Evolutionary conservation across 2,113 vertebrate genomes (phyloP).

Genomic region (Stigmatopora argus): DNA sequence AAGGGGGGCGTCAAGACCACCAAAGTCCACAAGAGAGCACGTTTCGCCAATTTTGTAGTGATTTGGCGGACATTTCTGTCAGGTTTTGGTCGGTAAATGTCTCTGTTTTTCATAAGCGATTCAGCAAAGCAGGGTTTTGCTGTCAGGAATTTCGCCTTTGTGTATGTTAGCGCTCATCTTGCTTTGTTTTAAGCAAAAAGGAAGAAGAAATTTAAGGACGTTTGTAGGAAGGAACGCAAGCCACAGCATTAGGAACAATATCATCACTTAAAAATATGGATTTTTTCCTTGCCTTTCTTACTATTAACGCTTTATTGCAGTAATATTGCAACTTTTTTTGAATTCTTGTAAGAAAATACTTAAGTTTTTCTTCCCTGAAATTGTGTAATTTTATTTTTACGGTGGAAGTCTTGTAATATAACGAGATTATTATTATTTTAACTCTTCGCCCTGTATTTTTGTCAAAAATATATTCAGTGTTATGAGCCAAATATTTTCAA

Average conservation of each 20-base stretch:
- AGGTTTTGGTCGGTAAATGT: neutral
- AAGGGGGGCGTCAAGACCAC: neutral
- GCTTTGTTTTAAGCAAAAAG: neutral
- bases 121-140: neutral
- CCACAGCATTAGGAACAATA: neutral
- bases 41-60: neutral
- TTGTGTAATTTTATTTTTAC: too few relatives aligned
- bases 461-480: too few relatives aligned
- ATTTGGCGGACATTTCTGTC: neutral
- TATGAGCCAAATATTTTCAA: too few relatives aligned
- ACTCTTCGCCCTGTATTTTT: too few relatives aligned
- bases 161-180: neutral
- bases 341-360: too few relatives aligned
- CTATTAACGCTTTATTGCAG: neutral
- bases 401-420: too few relatives aligned
- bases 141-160: neutral
- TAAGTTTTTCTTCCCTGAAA: too few relatives aligned
- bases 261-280: neutral
- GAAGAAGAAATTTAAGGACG: too few relatives aligned
- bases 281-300: neutral
- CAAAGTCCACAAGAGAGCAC: neutral
- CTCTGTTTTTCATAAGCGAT: neutral
- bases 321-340: neutral
- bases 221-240: neutral
- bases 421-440: too few relatives aligned